phyloP scores from a whole-genome alignment of 2,888 invertebrate species.

The Furcula furcula region DNA sequence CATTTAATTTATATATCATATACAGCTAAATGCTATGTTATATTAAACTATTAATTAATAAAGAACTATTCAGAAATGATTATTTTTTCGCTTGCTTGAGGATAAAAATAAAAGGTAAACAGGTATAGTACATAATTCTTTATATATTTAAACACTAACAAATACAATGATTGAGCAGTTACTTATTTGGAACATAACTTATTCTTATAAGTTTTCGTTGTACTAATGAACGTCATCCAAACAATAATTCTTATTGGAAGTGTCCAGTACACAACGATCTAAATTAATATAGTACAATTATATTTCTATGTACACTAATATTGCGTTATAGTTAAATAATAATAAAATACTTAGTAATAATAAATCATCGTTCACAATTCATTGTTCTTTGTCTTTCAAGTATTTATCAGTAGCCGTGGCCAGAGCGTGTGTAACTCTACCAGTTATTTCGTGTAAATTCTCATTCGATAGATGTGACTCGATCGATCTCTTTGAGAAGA shows the following conservation, averaged over 20 bases:
- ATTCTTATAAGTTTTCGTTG: slow-evolving; percentile 41
- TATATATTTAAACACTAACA: not conserved
- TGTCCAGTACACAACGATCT: slow-evolving; percentile 72
- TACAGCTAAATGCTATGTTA: too few relatives aligned
- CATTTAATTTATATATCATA: too few relatives aligned
- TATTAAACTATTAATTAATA: too few relatives aligned
- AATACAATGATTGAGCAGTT: slow-evolving; percentile 11
- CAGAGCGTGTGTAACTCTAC: slow-evolving; percentile 67
- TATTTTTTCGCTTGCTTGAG: not conserved
- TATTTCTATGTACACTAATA: too few relatives aligned
- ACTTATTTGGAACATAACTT: not conserved
- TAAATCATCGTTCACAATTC: slow-evolving; percentile 7
- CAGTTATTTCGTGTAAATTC: slow-evolving; percentile 72
- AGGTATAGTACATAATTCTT: not conserved
- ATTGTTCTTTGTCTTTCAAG: slow-evolving; percentile 28
- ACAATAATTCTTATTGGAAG: slow-evolving; percentile 46
- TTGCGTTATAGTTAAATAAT: slow-evolving; percentile 1
- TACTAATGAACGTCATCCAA: slow-evolving; percentile 71
- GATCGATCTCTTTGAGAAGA: slow-evolving; percentile 69
- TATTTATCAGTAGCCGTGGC: slow-evolving; percentile 68
- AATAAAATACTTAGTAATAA: slow-evolving; percentile 1
- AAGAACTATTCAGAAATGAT: too few relatives aligned
- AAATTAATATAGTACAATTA: too few relatives aligned
- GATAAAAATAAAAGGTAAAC: not conserved
- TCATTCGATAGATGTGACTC: slow-evolving; percentile 70